Evolutionary conservation across 2,797 vertebrate species (phyloP).

Genomic region (Mormyrus hasselquistii): DNA sequence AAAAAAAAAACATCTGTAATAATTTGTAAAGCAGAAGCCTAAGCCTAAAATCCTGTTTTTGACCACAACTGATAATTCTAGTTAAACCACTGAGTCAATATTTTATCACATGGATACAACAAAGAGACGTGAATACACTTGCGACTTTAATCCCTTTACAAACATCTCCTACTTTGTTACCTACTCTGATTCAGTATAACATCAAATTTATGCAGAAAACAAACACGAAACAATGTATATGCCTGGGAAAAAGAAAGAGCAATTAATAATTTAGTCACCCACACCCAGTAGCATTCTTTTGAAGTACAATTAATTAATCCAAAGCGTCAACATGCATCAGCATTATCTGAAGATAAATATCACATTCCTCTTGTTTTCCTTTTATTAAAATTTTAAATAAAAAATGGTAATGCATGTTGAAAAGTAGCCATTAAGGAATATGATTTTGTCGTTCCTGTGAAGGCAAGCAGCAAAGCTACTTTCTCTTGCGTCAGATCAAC

Average conservation of each 20-base stretch:
- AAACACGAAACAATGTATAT: not conserved
- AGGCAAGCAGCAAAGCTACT: conserved; percentile 56
- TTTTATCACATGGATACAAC: conserved; percentile 60
- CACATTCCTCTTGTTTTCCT: conserved; percentile 4
- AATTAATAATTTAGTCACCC: not conserved
- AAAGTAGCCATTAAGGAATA: not conserved
- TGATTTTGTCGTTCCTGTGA: conserved; percentile 47
- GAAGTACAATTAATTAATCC: conserved; percentile 7
- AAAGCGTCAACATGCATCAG: not conserved
- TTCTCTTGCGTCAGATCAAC: conserved; percentile 56
- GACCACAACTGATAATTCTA: conserved; percentile 57
- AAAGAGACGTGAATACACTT: conserved; percentile 60
- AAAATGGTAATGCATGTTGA: not conserved
- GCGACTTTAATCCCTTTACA: conserved; percentile 42
- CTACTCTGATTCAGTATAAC: not conserved
- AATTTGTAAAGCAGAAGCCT: conserved; percentile 51
- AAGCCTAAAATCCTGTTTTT: conserved; percentile 59
- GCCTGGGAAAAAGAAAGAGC: not conserved
- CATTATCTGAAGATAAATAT: not conserved
- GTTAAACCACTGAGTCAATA: conserved; percentile 60
- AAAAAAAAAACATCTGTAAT: conserved; percentile 43
- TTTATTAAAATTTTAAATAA: not conserved
- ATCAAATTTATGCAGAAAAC: conserved; percentile 1
- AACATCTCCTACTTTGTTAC: conserved; percentile 49
- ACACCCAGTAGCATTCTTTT: not conserved